Evolutionary conservation across 2,888 invertebrate species (phyloP).

Genomic region (Ichneumoninae sp.): DNA sequence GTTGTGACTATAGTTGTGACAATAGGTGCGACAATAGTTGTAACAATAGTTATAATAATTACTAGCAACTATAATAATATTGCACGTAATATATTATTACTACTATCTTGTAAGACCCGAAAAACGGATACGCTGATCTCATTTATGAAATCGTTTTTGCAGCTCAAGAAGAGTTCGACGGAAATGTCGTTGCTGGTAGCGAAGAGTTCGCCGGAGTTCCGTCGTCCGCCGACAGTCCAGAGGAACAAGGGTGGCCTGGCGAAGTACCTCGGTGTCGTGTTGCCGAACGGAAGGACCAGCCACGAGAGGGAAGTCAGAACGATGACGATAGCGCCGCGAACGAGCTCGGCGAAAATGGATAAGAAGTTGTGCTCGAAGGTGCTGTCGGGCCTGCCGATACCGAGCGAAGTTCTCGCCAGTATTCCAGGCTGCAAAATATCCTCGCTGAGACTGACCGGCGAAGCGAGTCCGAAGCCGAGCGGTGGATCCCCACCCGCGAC

Average conservation of each 20-base stretch:
- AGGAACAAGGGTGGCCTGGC: slow-evolving; percentile 81
- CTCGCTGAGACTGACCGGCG: slow-evolving; percentile 78
- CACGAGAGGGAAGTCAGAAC: slow-evolving; percentile 76
- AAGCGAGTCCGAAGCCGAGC: slow-evolving; percentile 76
- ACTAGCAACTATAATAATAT: background rate
- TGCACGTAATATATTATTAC: background rate
- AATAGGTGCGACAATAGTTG: background rate
- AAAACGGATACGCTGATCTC: background rate
- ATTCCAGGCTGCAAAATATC: slow-evolving; percentile 79
- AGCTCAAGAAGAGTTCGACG: slow-evolving; percentile 73
- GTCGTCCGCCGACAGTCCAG: slow-evolving; percentile 82
- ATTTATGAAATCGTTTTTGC: slow-evolving; percentile 19
- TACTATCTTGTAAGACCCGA: background rate
- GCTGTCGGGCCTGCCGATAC: slow-evolving; percentile 84
- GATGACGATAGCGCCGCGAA: slow-evolving; percentile 84
- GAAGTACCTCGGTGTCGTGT: slow-evolving; percentile 77
- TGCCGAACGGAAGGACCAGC: slow-evolving; percentile 72
- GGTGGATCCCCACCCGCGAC: slow-evolving; percentile 68
- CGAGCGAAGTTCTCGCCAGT: slow-evolving; percentile 78
- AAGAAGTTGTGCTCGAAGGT: slow-evolving; percentile 86
- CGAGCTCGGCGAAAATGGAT: slow-evolving; percentile 86
- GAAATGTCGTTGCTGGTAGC: slow-evolving; percentile 81
- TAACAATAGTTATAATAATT: background rate
- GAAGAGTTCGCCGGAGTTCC: slow-evolving; percentile 81
- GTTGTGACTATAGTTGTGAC: background rate